Conservation (phyloP, 1,140 invertebrate genomes). For the Dreissena rostriformis region DNA sequence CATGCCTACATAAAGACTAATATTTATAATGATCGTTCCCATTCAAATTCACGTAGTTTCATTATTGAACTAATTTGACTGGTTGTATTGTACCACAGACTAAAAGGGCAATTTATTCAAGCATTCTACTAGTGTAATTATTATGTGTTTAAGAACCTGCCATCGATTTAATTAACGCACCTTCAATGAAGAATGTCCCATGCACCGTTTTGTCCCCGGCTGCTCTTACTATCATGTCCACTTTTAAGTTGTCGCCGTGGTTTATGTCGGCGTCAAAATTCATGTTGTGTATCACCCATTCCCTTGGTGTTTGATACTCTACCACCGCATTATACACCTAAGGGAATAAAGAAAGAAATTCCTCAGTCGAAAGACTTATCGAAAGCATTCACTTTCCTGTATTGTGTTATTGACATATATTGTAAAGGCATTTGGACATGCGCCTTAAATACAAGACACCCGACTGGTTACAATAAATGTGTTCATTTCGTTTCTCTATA, state of each 20-base stretch:
- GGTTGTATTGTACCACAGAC: no score
- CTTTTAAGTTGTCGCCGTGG: conserved; percentile 3
- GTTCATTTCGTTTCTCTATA: no score
- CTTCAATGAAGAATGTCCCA: conserved; percentile 30
- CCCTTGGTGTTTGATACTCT: conserved; percentile 5
- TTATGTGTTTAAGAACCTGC: background rate
- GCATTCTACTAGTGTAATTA: no score
- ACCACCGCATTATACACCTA: conserved; percentile 42
- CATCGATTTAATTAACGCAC: background rate
- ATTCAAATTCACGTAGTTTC: no score
- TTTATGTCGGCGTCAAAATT: conserved; percentile 21
- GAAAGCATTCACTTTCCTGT: background rate
- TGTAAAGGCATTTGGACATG: background rate
- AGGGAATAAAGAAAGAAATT: background rate
- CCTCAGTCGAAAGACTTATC: background rate
- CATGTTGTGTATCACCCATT: conserved; percentile 34
- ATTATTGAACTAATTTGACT: no score
- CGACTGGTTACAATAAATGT: background rate
- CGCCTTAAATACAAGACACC: background rate
- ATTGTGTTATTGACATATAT: background rate
- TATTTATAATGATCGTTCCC: no score
- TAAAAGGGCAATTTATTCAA: no score
- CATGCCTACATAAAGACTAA: no score
- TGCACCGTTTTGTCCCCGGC: background rate
- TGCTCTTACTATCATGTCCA: conserved; percentile 7